Evolutionary conservation across 2,797 vertebrate genomes (phyloP).

Genomic region (Acrossocheilus wenchowensis): DNA sequence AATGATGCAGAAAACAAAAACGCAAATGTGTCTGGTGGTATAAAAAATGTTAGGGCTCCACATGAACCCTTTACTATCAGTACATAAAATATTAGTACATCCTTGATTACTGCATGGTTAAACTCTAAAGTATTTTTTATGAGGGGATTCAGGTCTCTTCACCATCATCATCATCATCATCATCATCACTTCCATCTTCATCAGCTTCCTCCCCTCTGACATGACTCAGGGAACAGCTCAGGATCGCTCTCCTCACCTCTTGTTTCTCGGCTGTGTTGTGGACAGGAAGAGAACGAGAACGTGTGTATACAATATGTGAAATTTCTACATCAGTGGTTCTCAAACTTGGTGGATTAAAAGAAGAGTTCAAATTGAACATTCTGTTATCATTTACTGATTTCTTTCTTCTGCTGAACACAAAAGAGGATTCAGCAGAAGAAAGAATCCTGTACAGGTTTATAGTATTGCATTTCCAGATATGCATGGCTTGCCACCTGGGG

Average conservation of each 20-base stretch:
- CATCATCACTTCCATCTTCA: slow-evolving; percentile 69
- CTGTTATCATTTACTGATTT: neutral
- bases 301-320: neutral
- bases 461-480: neutral
- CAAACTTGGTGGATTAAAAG: neutral
- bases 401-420: neutral
- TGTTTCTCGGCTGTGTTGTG: slow-evolving; percentile 80
- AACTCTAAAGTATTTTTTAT: neutral
- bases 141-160: neutral
- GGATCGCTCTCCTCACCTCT: slow-evolving; percentile 80
- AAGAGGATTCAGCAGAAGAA: neutral
- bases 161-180: neutral
- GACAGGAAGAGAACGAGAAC: slow-evolving; percentile 19
- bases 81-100: neutral
- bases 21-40: neutral
- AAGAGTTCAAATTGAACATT: neutral
- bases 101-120: neutral
- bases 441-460: neutral
- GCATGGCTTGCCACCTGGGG: neutral
- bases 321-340: neutral
- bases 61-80: neutral
- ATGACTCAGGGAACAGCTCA: slow-evolving; percentile 76
- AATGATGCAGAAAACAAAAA: neutral
- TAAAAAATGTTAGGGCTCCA: neutral
- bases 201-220: slow-evolving; percentile 58